phyloP scores from a whole-genome alignment of 2,797 vertebrate genomes.

The Limnodromus scolopaceus region DNA sequence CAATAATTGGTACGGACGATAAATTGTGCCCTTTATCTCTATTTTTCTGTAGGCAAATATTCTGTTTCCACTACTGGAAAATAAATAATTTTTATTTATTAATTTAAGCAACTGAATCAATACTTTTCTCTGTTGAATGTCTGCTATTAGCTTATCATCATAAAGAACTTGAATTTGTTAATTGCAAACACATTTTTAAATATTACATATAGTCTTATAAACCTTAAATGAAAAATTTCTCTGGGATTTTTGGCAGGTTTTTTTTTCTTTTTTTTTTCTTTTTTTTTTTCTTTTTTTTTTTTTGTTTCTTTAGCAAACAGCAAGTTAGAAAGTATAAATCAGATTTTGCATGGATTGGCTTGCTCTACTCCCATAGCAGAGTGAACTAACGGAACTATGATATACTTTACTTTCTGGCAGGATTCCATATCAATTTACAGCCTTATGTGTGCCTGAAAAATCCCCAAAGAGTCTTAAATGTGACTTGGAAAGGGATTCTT shows the following conservation, averaged over 20 bases:
- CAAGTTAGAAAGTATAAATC: background rate
- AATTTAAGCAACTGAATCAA: conserved; percentile 50
- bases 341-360: background rate
- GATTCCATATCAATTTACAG: background rate
- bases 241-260: background rate
- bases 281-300: background rate
- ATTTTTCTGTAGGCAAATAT: conserved; percentile 19
- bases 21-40: conserved; percentile 59
- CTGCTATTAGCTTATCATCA: conserved; percentile 35
- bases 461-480: background rate
- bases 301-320: background rate
- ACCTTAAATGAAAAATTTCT: background rate
- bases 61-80: conserved; percentile 62
- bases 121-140: conserved; percentile 8
- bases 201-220: background rate
- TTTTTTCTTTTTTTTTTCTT: background rate
- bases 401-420: conserved; percentile 6
- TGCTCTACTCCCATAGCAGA: background rate
- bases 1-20: background rate
- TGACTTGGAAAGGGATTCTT: background rate
- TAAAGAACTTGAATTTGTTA: conserved; percentile 29
- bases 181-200: conserved; percentile 3
- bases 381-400: background rate
- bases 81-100: conserved; percentile 51
- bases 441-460: background rate